Evolutionary conservation across 2,113 vertebrate genomes (phyloP).

Genomic region (Poeciliopsis retropinna): DNA sequence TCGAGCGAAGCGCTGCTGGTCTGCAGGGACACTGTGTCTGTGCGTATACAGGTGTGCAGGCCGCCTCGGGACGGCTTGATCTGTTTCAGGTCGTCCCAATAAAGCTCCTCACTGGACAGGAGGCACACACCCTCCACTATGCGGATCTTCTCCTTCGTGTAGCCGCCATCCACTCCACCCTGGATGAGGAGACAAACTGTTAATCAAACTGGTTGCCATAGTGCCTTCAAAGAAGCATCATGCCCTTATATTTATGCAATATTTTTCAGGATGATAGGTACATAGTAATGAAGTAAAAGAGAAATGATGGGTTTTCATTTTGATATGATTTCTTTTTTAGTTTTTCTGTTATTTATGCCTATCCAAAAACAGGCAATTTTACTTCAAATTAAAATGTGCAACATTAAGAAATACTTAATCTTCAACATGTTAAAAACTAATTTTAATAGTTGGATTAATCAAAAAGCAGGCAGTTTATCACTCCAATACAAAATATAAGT

Average conservation of each 20-base stretch:
- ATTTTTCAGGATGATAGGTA: background rate
- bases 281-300: background rate
- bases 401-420: background rate
- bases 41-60: constrained; percentile 97
- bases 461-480: constrained; percentile 21
- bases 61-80: constrained; percentile 91
- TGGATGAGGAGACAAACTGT: constrained; percentile 49
- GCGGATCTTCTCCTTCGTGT: constrained; percentile 97
- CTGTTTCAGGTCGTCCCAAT: constrained; percentile 98
- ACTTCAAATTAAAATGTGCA: background rate
- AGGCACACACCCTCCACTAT: constrained; percentile 97
- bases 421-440: constrained; percentile 11
- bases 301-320: background rate
- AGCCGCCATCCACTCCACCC: constrained; percentile 88
- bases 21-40: constrained; percentile 95
- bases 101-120: constrained; percentile 90
- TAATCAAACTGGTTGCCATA: background rate
- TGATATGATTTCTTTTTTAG: too few species aligned
- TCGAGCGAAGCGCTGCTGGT: constrained; percentile 95
- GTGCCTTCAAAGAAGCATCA: too few species aligned
- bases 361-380: background rate
- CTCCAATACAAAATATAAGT: constrained; percentile 37
- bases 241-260: background rate
- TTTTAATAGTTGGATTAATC: constrained; percentile 14
- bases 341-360: too few species aligned